Evolutionary conservation across 2,888 invertebrate genomes (phyloP), one percentile per base, ranked within the genome.

Genomic region (Lasioglossum figueresi): DNA sequence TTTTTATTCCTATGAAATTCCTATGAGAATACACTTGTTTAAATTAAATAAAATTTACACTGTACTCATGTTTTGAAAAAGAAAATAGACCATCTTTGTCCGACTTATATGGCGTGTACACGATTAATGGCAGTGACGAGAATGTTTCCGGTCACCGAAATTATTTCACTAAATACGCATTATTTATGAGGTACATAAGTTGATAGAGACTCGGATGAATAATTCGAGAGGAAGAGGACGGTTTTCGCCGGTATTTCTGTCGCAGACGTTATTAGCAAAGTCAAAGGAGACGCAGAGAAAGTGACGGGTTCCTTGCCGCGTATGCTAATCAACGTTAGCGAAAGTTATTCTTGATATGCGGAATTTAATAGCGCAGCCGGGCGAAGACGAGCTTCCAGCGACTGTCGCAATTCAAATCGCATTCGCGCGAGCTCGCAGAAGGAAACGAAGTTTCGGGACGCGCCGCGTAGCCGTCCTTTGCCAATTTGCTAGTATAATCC

Each of bases 401-500:
- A 73, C 75, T 52, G 48, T n/a, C 66, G 52, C n/a, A 40, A 71
- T 63, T 79, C 66, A 52, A 85, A 59, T 85, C 72, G 80, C 68
- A 80, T 72, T 37, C 72, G 52, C 72, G 31, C 66, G 48, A 68
- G 76, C 43, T 68, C 70, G 73, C 66, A 14, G 34, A 45, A 40
- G 45, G 84, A 85, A 84, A 74, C 72, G 45, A 74, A 74, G 79
- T 84, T 85, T 73, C 43, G 79, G 16, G 48, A 76, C 63, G 37
- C 63, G 16, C 77, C 52, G 74, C 74, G 45, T 16, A 8, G 37
- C 12, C 56, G 43, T 71, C 80, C 71, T 85, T 85, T 77, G 74
- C 34, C 81, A 85, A 80, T 80, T 85, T 80, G 80, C 75, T 45
- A 72, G 85, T 40, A 85, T 80, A 85, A 85, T 85, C 80, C 43